phyloP scores from a whole-genome alignment of 2,888 invertebrate genomes.

The Sphinx pinastri region DNA sequence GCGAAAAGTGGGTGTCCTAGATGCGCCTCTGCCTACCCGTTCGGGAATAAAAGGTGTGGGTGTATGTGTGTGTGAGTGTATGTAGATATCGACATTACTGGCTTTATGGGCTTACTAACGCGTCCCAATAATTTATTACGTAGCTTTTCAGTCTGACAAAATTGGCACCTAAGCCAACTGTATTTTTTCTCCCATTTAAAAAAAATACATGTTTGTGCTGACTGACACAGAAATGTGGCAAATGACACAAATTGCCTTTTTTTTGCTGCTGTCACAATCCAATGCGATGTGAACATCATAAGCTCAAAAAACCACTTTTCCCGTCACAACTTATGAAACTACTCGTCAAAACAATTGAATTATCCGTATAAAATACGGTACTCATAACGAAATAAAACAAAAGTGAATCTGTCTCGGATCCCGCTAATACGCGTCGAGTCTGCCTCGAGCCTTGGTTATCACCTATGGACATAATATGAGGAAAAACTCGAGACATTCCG shows the following conservation, averaged over 20 bases:
- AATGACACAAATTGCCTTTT: not conserved
- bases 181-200: too few relatives aligned
- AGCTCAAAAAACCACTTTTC: not conserved
- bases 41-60: not conserved
- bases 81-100: too few relatives aligned
- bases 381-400: constrained; percentile 36
- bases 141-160: too few relatives aligned
- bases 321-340: constrained; percentile 10
- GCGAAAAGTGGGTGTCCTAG: too few relatives aligned
- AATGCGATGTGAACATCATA: not conserved
- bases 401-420: constrained; percentile 29
- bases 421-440: constrained; percentile 38
- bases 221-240: not conserved
- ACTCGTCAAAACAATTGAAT: constrained; percentile 20
- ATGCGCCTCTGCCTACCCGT: too few relatives aligned
- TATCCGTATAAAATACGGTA: constrained; percentile 5
- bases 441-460: constrained; percentile 69
- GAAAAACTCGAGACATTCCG: constrained; percentile 65
- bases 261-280: not conserved
- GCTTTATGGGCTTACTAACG: not conserved
- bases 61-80: not conserved
- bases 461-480: constrained; percentile 76
- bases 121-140: too few relatives aligned
- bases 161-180: too few relatives aligned
- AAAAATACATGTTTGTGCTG: too few relatives aligned